Conservation (phyloP, 2,113 vertebrate genomes). For the Machaerirhynchus nigripectus region DNA sequence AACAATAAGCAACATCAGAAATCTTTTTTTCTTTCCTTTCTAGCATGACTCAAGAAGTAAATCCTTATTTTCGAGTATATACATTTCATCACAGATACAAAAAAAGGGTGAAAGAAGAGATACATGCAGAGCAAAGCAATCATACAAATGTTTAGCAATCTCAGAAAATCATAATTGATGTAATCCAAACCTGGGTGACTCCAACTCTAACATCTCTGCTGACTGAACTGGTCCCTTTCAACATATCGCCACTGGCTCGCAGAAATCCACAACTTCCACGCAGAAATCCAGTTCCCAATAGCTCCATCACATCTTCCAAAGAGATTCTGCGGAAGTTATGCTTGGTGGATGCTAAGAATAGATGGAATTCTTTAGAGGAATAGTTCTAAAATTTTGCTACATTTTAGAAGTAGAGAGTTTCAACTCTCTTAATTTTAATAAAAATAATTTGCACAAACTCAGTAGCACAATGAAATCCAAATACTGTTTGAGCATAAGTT, state of each 20-base stretch:
- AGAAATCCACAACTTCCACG: conserved; percentile 89
- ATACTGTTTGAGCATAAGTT: not conserved
- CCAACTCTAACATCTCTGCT: conserved; percentile 87
- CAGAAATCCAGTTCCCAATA: conserved; percentile 88
- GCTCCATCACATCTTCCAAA: conserved; percentile 86
- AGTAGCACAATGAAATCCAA: not conserved
- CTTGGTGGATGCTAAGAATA: conserved; percentile 58
- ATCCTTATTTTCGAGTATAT: not conserved
- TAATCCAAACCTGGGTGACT: conserved; percentile 85
- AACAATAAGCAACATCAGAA: not conserved
- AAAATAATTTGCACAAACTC: not conserved
- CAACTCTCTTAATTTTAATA: not conserved
- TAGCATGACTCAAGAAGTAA: not conserved
- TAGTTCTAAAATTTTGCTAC: not conserved
- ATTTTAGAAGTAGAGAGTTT: not conserved
- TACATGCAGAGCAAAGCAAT: not conserved
- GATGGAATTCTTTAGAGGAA: not conserved
- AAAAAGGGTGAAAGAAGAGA: not conserved
- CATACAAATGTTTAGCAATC: not conserved
- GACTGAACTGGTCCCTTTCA: conserved; percentile 89
- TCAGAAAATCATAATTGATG: not conserved
- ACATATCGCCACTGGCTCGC: conserved; percentile 87
- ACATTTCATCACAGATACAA: not conserved
- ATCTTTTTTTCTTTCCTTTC: not conserved
- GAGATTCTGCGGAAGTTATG: conserved; percentile 72